Evolutionary conservation across 1,140 invertebrate species (phyloP), one percentile per base, ranked within the genome.

Genomic region (Drosophila watanabei): DNA sequence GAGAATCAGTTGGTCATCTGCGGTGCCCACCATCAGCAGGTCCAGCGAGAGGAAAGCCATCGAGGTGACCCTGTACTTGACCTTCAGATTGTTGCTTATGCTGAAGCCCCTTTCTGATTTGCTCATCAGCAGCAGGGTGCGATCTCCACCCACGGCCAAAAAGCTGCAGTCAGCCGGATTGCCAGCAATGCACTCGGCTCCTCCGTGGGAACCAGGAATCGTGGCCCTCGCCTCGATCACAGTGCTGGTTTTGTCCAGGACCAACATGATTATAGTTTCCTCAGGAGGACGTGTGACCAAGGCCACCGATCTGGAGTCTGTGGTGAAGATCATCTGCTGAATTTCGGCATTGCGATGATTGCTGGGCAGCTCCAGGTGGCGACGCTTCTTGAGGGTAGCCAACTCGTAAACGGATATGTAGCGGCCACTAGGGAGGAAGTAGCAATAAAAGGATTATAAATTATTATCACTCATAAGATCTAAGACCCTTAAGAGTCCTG

Each of bases 241-340:
- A 0, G 97, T 94, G 92, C 96, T 96, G 0, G 95, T 95, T 88
- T 96, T 97, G 78, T 97, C 97, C 94, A 96, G 96, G 73, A 95
- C 95, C 92, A 96, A 97, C 91, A 95, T 95, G 5, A 96, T 93
- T 81, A 98, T 93, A 16, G 94, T 95, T 93, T 95, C 97, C 80
- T 97, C 97, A 0, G 96, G 96, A 54, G 95, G 95, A 16, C 95
- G 95, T 0, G 96, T 96, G 13, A 97, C 94, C 2, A 95, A 94
- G 6, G 95, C 95, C 24, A 98, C 80, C 71, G 95, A 95, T 87
- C 96, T 96, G 13, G 95, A 96, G 81, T 98, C 97, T 43, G 94
- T 95, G 13, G 96, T 97, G 80, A 98, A 98, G 2, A 94, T 94
- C 6, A 97, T 91, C 52, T 95, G 95, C 18, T 95, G 94, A 80